Conservation (phyloP, 2,797 vertebrate genomes). For the Pterois miles region DNA sequence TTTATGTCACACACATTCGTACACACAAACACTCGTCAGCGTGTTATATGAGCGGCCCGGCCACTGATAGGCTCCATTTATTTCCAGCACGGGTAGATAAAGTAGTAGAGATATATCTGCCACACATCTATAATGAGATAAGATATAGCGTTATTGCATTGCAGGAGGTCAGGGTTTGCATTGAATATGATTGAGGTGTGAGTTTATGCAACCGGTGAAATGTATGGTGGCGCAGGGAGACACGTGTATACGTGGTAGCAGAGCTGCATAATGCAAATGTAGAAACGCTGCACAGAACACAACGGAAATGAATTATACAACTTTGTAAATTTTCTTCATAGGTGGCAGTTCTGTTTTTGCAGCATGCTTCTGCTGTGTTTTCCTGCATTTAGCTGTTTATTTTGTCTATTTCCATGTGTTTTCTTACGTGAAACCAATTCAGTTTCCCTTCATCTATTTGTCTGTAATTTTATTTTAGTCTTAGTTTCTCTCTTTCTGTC, state of each 20-base stretch:
- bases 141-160: conserved; percentile 8
- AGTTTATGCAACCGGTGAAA: neutral
- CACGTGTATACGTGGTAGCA: too few relatives aligned
- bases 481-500: neutral
- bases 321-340: neutral
- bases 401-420: neutral
- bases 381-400: neutral
- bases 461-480: neutral
- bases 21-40: neutral
- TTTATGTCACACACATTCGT: conserved; percentile 52
- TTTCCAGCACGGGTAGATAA: conserved; percentile 14
- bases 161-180: conserved; percentile 30
- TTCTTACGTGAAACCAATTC: neutral
- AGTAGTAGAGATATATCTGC: conserved; percentile 17
- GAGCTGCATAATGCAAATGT: neutral
- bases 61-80: conserved; percentile 58
- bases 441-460: neutral
- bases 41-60: neutral
- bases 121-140: conserved; percentile 24
- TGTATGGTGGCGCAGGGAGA: neutral
- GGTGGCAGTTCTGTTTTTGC: neutral
- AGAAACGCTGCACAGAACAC: neutral
- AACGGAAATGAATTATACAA: neutral
- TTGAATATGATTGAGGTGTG: neutral
- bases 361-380: neutral